Evolutionary conservation across 2,888 invertebrate species (phyloP).

Genomic region (Ligdia adustata): DNA sequence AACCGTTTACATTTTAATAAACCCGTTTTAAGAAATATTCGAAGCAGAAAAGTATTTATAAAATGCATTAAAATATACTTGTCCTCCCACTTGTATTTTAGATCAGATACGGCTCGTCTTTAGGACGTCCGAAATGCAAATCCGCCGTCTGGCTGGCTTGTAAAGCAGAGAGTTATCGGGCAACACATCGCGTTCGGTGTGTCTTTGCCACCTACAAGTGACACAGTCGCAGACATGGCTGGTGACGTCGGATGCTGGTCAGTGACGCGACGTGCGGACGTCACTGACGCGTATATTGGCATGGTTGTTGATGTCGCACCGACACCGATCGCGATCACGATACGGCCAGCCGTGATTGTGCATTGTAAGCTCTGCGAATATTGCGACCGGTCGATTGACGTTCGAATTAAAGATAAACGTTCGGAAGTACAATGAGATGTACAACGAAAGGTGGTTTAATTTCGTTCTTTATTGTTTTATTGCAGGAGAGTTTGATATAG

Average conservation of each 20-base stretch:
- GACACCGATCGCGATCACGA: constrained; percentile 72
- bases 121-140: constrained; percentile 67
- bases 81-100: constrained; percentile 43
- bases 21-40: constrained; percentile 23
- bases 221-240: constrained; percentile 22
- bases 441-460: constrained; percentile 22
- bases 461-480: constrained; percentile 26
- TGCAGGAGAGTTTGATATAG: constrained; percentile 28
- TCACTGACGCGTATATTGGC: constrained; percentile 36
- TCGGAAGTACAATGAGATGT: constrained; percentile 13
- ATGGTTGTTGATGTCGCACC: constrained; percentile 37
- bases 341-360: constrained; percentile 59
- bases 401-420: constrained; percentile 52
- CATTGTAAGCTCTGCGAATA: constrained; percentile 14
- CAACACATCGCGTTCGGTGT: constrained; percentile 49
- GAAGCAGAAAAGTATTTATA: constrained; percentile 25
- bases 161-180: constrained; percentile 64
- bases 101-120: constrained; percentile 51
- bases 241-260: constrained; percentile 40
- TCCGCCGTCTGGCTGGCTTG: constrained; percentile 59
- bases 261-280: constrained; percentile 43
- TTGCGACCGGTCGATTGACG: constrained; percentile 53
- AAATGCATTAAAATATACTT: constrained; percentile 41
- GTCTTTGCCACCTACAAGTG: constrained; percentile 46
- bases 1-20: constrained; percentile 37